phyloP scores from a whole-genome alignment of 2,888 invertebrate genomes.

The Brachyptera risi region DNA sequence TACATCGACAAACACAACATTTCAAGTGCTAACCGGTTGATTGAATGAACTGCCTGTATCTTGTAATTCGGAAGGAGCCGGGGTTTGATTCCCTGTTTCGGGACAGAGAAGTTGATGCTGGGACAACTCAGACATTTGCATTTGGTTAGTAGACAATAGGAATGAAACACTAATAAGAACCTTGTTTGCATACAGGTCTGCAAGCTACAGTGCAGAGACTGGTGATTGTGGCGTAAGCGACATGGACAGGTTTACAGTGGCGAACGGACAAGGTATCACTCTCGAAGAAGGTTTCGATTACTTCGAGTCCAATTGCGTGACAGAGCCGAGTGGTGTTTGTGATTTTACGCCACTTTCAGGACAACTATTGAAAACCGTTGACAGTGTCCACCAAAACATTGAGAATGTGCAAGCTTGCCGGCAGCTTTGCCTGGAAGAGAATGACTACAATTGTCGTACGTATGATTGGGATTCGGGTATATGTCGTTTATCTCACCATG shows the following conservation, averaged over 20 bases:
- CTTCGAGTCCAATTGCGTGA: constrained; percentile 47
- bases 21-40: no score
- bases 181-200: constrained; percentile 43
- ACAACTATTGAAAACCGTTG: constrained; percentile 42
- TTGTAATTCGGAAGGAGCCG: no score
- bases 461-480: constrained; percentile 46
- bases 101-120: no score
- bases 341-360: constrained; percentile 41
- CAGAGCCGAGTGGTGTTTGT: constrained; percentile 42
- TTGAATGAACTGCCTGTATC: no score
- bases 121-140: no score
- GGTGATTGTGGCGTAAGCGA: constrained; percentile 43
- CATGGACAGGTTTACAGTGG: constrained; percentile 43
- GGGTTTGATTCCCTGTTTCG: no score
- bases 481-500: constrained; percentile 46
- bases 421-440: constrained; percentile 41
- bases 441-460: constrained; percentile 44
- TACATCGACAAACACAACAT: no score
- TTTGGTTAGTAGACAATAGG: no score
- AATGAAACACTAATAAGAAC: no score
- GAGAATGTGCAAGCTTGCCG: constrained; percentile 43
- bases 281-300: constrained; percentile 39
- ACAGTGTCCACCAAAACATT: constrained; percentile 42
- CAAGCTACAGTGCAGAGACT: constrained; percentile 41
- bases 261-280: neutral